Evolutionary conservation across 2,113 vertebrate species (phyloP).

Genomic region (Cnemophilus loriae): DNA sequence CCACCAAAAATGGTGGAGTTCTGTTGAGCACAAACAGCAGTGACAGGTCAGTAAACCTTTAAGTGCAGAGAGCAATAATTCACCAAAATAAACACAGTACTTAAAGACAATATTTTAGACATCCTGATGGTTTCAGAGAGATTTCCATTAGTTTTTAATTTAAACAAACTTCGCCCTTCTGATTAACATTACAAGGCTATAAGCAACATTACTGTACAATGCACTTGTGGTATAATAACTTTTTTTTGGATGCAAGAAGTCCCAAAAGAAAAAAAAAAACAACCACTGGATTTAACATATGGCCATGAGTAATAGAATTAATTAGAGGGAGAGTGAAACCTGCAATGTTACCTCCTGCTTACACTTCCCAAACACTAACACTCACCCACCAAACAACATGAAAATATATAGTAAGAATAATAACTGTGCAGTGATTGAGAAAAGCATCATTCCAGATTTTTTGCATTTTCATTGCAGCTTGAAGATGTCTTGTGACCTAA

Average conservation of each 20-base stretch:
- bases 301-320: not conserved
- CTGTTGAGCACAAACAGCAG: not conserved
- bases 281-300: not conserved
- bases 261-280: not conserved
- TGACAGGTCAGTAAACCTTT: not conserved
- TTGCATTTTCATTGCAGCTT: not conserved
- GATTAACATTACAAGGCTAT: not conserved
- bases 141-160: not conserved
- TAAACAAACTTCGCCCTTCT: not conserved
- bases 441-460: not conserved
- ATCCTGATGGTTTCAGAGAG: not conserved
- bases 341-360: not conserved
- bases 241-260: not conserved
- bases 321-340: not conserved
- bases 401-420: not conserved
- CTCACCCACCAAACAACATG: rapidly evolving
- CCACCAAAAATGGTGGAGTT: not conserved
- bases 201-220: rapidly evolving
- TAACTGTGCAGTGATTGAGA: not conserved
- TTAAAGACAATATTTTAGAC: not conserved
- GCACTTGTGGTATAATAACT: not conserved
- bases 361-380: not conserved
- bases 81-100: not conserved
- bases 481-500: not conserved
- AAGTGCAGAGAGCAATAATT: not conserved